Evolutionary conservation across 2,888 invertebrate species (phyloP), one percentile per base, ranked within the genome.

Genomic region (Eristalis pertinax): DNA sequence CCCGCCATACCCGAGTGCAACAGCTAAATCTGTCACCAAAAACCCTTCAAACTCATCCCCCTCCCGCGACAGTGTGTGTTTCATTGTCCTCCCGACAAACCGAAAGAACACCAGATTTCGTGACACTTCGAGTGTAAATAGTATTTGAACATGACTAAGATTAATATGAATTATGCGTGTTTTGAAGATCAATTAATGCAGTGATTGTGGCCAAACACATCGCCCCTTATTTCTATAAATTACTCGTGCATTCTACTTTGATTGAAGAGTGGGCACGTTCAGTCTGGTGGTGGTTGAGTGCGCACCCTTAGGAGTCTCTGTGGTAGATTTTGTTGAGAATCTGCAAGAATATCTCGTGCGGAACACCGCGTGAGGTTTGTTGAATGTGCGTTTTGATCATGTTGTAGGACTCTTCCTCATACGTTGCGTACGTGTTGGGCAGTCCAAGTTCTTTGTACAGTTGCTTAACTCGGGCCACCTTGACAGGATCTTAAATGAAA

Each of bases 391-490:
- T 96, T 90, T 95, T 95, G 89, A 97, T 95, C 90, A 96, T 94
- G 91, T 97, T 97, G 90, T 96, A 97, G 15, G 96, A 96, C 90
- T 97, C 96, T 91, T 97, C 97, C 93, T 98, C 97, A 90, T 96
- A 97, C 35, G 95, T 95, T 0, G 96, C 95, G 91, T 96, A 98
- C 0, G 96, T 96, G 88, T 96, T 95, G 0, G 96, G 96, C 60
- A 98, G 92, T 84, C 96, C 95, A 3, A 98, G 93, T 88, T 97
- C 96, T 90, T 96, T 95, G 90, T 97, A 98, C 0, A 98, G 93
- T 85, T 95, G 94, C 91, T 96, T 97, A 60, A 98, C 95, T 84
- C 94, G 94, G 68, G 95, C 94, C 4, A 96, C 94, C 88, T 96
- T 95, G 81, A 95, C 95, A 0, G 94, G 94, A 89, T 97, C 96